Conservation (phyloP, 1,140 invertebrate genomes). For the Orchestia grillus region DNA sequence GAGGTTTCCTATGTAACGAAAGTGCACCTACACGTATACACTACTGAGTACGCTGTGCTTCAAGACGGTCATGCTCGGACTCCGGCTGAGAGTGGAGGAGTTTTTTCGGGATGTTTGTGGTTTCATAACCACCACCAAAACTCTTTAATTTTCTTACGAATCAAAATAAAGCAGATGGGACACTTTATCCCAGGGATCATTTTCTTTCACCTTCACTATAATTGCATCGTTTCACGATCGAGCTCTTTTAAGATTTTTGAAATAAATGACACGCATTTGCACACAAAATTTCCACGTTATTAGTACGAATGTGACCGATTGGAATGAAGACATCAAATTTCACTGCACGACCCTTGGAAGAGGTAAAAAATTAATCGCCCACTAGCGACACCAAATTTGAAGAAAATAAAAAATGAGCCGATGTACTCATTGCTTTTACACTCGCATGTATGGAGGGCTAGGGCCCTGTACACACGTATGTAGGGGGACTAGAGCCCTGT, state of each 20-base stretch:
- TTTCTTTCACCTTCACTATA: neutral
- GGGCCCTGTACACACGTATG: no score
- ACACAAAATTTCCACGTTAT: no score
- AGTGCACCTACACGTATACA: neutral
- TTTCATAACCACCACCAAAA: neutral
- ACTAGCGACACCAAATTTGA: neutral
- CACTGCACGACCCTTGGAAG: neutral
- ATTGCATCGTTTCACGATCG: neutral
- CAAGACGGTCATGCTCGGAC: neutral
- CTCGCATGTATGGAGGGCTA: no score
- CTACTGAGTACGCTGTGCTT: neutral
- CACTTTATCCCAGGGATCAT: neutral
- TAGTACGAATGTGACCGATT: neutral
- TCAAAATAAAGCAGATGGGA: neutral
- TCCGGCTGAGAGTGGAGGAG: neutral
- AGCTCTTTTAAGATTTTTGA: neutral
- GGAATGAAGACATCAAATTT: neutral
- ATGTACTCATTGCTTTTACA: neutral
- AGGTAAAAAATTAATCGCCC: neutral
- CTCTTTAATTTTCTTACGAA: neutral
- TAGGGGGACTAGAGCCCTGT: no score
- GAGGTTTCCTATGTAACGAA: neutral
- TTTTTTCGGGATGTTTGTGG: neutral
- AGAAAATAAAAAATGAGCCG: neutral
- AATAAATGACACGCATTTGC: neutral